Base-by-base conservation (phyloP, 2,113 vertebrate species). In the Camarhynchus parvulus region DNA sequence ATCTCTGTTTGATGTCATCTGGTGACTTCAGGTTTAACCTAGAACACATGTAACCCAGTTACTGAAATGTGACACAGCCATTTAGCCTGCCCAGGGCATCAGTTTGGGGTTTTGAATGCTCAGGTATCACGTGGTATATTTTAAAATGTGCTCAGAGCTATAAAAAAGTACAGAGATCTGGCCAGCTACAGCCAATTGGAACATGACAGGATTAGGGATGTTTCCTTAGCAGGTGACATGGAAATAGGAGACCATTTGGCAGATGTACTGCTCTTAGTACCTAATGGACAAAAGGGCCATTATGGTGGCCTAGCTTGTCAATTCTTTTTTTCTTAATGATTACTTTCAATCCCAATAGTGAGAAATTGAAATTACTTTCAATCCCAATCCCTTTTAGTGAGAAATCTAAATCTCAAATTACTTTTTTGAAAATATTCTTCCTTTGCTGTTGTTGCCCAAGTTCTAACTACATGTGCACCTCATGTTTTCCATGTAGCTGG, bases 401-500 rank as follows among this genome's bases (percentile, higher is more conserved):
- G 52, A 67, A 74, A 72, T 31, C 28, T 30, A 64, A 69, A 7
- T 55, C 23, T 88, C 30, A 75, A 44, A 28, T 66, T 25, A 12
- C 21, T 35, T 58, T 88, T 33, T 27, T 10, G 1, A 41, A 83
- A 90, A 63, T 78, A 90, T 15, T 82, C 20, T 39, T 74, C 22
- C 20, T 82, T 92, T 50, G 9, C 61, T 80, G 37, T 69, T 70
- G 5, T 58, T 75, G 61, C 52, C 27, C 35, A 68, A 31, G 25
- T 27, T 76, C 19, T 18, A 50, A 75, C 31, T 41, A 46, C 16
- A 9, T 0, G 1, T 1, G 0, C 5, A 49, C 31, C 30, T 59
- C 35, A n/a, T 24, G n/a, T 41, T 52, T 31, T 42, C 47, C 10
- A 9, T 3, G 7, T 53, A 75, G 61, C 55, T 83, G 63, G 61